Conservation (phyloP, 1,140 invertebrate species). For the Trachymyrmex cornetzi region DNA sequence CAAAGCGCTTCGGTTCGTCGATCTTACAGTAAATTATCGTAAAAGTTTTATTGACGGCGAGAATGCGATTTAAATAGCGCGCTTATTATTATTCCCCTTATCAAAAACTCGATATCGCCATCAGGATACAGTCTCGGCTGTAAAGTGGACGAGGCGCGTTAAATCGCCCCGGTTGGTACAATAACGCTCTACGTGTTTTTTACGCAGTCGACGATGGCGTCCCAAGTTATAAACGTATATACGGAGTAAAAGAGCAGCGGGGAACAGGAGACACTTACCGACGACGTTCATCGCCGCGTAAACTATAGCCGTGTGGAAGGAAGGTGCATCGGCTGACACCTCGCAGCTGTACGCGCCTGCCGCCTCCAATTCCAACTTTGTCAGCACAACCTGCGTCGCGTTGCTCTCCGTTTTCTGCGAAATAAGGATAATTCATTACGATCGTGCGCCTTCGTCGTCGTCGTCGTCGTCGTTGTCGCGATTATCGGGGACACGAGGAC, state of each 20-base stretch:
- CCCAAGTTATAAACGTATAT: slow-evolving; percentile 24
- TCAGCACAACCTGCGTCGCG: slow-evolving; percentile 88
- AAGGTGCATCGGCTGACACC: slow-evolving; percentile 94
- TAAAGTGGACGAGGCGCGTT: slow-evolving; percentile 1
- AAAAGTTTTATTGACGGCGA: slow-evolving; percentile 1
- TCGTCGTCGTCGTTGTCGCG: not conserved
- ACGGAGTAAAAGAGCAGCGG: too few species aligned
- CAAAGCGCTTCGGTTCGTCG: not conserved
- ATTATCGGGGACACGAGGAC: not conserved
- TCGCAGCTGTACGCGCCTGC: slow-evolving; percentile 93
- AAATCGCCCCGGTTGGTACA: not conserved
- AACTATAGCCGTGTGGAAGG: slow-evolving; percentile 93
- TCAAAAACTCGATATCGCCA: slow-evolving; percentile 9
- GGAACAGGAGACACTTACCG: slow-evolving; percentile 87
- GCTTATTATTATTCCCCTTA: slow-evolving; percentile 51
- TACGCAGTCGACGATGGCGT: slow-evolving; percentile 9
- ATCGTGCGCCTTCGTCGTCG: not conserved
- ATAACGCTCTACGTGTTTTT: slow-evolving; percentile 34
- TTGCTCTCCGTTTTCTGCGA: slow-evolving; percentile 88
- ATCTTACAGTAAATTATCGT: slow-evolving; percentile 27
- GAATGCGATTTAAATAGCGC: slow-evolving; percentile 47
- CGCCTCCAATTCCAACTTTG: slow-evolving; percentile 88
- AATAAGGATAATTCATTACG: slow-evolving; percentile 70
- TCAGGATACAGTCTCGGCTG: not conserved
- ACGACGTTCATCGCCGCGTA: slow-evolving; percentile 91